Conservation (phyloP, 2,888 invertebrate genomes). For the Chrysolina americana region DNA sequence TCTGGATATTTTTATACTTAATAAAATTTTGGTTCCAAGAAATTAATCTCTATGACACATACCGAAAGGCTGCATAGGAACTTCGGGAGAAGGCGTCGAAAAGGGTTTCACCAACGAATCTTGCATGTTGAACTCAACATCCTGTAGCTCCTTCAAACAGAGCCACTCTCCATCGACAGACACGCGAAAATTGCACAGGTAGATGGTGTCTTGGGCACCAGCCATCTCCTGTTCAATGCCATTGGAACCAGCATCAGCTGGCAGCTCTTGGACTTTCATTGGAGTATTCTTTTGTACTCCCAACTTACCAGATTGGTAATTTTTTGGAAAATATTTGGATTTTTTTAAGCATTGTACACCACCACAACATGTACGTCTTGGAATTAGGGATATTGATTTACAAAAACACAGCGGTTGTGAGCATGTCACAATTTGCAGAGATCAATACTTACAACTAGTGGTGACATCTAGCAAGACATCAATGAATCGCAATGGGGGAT, state of each 20-base stretch:
- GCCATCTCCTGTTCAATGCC: conserved; percentile 79
- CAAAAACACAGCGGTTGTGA: conserved; percentile 27
- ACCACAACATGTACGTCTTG: conserved; percentile 34
- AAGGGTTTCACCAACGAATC: conserved; percentile 78
- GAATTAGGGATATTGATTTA: conserved; percentile 34
- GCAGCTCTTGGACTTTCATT: conserved; percentile 68
- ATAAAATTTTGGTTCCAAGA: neutral
- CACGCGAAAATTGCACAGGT: conserved; percentile 96
- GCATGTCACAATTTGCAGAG: conserved; percentile 30
- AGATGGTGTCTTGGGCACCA: conserved; percentile 95
- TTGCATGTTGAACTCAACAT: conserved; percentile 85
- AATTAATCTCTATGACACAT: conserved; percentile 40
- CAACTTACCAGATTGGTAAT: neutral
- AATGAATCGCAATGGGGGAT: conserved; percentile 19
- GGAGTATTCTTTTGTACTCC: conserved; percentile 34
- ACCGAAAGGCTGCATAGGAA: conserved; percentile 74
- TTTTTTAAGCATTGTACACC: conserved; percentile 28
- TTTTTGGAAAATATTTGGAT: conserved; percentile 9
- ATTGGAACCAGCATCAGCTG: conserved; percentile 62
- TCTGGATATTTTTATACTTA: no score
- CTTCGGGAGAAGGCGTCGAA: conserved; percentile 77
- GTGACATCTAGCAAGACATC: conserved; percentile 32
- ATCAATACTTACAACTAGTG: conserved; percentile 8
- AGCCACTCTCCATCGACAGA: conserved; percentile 98
- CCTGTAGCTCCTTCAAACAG: conserved; percentile 93